These are phyloP conservation scores for Meloidogyne exigua DNA, from an alignment of 1,140 invertebrate genomes.

Conservation along the genomic window DNA sequence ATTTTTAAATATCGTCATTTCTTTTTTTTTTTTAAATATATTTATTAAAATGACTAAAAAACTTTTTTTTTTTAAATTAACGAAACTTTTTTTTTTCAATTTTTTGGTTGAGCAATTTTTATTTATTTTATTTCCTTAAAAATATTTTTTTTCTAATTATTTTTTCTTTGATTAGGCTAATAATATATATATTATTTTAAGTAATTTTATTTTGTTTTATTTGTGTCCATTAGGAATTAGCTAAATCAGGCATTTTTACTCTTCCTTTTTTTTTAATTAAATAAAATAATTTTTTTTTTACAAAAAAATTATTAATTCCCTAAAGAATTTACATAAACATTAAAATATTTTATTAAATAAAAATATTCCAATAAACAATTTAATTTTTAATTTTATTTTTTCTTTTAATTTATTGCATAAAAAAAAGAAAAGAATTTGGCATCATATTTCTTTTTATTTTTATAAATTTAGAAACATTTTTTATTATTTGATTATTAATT, in stretches of 20 bases:
- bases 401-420: background rate
- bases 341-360: too few species aligned
- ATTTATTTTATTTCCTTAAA: conserved; percentile 1
- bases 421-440: background rate
- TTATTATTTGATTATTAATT: too few species aligned
- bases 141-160: background rate
- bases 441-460: background rate
- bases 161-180: conserved; percentile 8
- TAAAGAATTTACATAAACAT: background rate
- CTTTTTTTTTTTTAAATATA: too few species aligned
- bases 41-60: background rate
- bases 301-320: conserved; percentile 9
- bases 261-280: background rate
- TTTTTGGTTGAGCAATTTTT: conserved; percentile 2
- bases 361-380: background rate
- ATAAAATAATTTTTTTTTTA: conserved; percentile 7
- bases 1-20: too few species aligned
- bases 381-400: background rate
- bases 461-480: too few species aligned
- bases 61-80: conserved; percentile 4
- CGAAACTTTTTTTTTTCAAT: background rate
- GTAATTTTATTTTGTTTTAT: background rate
- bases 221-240: background rate
- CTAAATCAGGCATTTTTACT: background rate
- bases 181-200: background rate